phyloP scores from a whole-genome alignment of 1,140 invertebrate species.

The Lucilia cuprina region DNA sequence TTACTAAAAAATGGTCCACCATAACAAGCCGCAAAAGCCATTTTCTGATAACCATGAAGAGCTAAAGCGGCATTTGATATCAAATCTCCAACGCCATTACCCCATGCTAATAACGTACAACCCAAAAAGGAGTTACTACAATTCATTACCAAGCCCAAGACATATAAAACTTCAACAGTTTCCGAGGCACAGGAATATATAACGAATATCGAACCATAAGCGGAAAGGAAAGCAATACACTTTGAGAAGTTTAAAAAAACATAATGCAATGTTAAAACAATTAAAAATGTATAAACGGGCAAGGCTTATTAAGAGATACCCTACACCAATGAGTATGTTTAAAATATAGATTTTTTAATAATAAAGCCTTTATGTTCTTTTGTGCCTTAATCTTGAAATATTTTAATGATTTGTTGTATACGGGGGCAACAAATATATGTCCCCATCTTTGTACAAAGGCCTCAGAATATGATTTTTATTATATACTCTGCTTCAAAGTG shows the following conservation, averaged over 20 bases:
- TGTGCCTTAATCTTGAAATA: no score
- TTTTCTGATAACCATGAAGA: constrained; percentile 40
- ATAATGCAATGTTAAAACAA: no score
- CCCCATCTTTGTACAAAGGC: no score
- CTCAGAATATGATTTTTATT: no score
- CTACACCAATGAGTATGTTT: no score
- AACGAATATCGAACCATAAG: constrained; percentile 36
- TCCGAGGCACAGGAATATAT: constrained; percentile 39
- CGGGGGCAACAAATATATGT: no score
- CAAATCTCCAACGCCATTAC: constrained; percentile 41
- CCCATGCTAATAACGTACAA: constrained; percentile 40
- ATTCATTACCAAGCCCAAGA: constrained; percentile 37
- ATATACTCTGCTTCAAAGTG: no score
- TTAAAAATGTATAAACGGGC: no score
- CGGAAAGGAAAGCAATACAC: constrained; percentile 28
- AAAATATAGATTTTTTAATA: no score
- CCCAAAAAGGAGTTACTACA: constrained; percentile 40
- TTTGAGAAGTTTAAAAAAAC: constrained; percentile 18
- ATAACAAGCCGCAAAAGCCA: constrained; percentile 43
- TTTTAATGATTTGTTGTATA: no score
- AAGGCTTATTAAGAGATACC: no score
- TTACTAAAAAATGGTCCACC: constrained; percentile 44
- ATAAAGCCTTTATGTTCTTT: no score
- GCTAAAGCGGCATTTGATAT: constrained; percentile 38
- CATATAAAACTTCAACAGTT: constrained; percentile 36